Base-by-base conservation (phyloP, 2,888 invertebrate genomes). In the Allolobophora icterica region DNA sequence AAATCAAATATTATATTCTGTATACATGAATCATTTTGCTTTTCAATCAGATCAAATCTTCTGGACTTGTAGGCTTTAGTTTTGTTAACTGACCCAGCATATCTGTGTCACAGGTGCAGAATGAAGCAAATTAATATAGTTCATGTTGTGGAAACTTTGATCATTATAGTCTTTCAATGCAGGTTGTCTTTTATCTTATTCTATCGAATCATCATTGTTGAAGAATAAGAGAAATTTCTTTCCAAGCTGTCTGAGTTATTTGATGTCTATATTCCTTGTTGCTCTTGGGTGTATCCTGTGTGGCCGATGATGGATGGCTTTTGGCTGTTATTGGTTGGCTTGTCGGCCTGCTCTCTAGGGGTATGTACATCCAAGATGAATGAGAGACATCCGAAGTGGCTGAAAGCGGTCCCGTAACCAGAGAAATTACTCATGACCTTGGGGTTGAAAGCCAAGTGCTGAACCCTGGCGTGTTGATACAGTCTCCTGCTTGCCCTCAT, bases 401-500 rank as follows among this genome's bases (percentile, higher is more conserved):
- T 11, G n/a, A 17, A 13, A 21, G 52, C 24, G 1, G 30, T 71
- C 71, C 71, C 71, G 71, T 71, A 71, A 71, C 71, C 71, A 71
- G 71, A 71, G 71, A 71, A 71, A 71, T 71, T 71, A 71, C 71
- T 71, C 71, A n/a, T 71, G 71, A 71, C 71, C 71, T 13, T 71
- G 71, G 71, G 71, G 71, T 71, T 71, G 71, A n/a, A 21, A 71
- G 71, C 71, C 71, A 71, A 71, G n/a, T 71, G 71, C 71, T 71
- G 71, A 71, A 71, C 71, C 71, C 71, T 30, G 71, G 71, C 13
- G 71, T 71, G n/a, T 71, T 71, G 71, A 71, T 71, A 71, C 71
- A n/a, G 71, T n/a, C 71, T n/a, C 71, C 71, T n/a, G 71, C 30
- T 71, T 71, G 71, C 71, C 71, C 71, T 71, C 71, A 71, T 71